These are phyloP conservation scores for Ammodytes marinus DNA, from an alignment of 2,113 vertebrate genomes.

Conservation along the genomic window DNA sequence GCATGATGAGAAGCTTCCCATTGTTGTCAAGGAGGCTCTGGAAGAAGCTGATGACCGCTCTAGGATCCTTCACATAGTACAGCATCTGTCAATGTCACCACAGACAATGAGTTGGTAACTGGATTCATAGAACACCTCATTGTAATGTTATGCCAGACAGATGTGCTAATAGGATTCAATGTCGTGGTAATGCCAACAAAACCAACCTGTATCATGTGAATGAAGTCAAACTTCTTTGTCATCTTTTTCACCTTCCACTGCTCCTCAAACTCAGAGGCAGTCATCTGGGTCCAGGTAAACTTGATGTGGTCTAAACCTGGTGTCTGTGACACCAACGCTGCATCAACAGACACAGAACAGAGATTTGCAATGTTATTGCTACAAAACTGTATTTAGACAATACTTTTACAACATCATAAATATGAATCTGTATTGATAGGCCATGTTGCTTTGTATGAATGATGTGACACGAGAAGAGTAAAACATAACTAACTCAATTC, in stretches of 20 bases:
- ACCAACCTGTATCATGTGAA: conserved; percentile 95
- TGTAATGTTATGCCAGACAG: conserved; percentile 46
- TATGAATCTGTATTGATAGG: background rate
- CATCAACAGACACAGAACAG: conserved; percentile 9
- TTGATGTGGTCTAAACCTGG: conserved; percentile 86
- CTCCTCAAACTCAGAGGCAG: conserved; percentile 89
- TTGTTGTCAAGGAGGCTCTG: conserved; percentile 85
- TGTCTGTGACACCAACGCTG: conserved; percentile 87
- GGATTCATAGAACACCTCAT: conserved; percentile 47
- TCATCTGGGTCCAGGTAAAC: conserved; percentile 93
- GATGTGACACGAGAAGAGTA: background rate
- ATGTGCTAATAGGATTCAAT: conserved; percentile 64
- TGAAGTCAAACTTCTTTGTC: conserved; percentile 91
- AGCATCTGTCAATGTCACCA: conserved; percentile 84
- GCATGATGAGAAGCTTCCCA: conserved; percentile 90
- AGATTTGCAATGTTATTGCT: background rate
- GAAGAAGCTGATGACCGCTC: conserved; percentile 88
- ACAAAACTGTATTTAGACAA: background rate
- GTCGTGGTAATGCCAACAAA: conserved; percentile 2
- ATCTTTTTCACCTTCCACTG: conserved; percentile 84
- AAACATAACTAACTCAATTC: background rate
- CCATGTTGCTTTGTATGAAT: background rate
- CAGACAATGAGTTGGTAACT: conserved; percentile 59
- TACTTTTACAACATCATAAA: background rate
- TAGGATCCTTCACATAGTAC: conserved; percentile 91